Conservation (phyloP, 2,888 invertebrate species). For the Ectemnius continuus region DNA sequence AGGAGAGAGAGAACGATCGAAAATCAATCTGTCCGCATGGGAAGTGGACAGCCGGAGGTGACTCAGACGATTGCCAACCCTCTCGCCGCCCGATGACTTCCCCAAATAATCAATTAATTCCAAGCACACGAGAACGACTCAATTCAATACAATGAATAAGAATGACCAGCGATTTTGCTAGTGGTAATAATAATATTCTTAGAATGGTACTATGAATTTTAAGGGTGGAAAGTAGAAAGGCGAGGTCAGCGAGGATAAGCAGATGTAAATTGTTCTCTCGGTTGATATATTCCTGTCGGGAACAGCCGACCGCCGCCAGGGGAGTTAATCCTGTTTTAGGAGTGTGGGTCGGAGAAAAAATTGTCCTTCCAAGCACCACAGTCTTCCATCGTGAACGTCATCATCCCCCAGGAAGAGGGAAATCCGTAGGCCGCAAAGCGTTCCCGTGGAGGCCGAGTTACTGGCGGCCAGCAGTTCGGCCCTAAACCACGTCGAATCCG, state of each 20-base stretch:
- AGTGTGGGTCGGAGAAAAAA: not conserved
- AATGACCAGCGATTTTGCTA: no score
- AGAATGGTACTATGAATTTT: no score
- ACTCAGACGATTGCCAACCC: conserved; percentile 23
- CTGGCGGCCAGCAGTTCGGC: no score
- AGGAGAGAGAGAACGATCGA: conserved; percentile 27
- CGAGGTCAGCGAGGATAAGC: not conserved
- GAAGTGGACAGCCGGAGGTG: conserved; percentile 31
- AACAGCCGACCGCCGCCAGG: not conserved
- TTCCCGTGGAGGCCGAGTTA: no score
- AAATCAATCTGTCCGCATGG: conserved; percentile 42
- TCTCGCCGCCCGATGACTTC: not conserved
- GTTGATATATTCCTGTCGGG: not conserved
- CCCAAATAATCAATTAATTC: not conserved
- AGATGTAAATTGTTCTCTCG: not conserved
- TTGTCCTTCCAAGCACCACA: not conserved
- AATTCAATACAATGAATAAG: no score
- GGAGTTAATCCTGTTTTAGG: not conserved
- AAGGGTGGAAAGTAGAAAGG: no score
- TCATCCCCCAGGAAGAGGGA: no score
- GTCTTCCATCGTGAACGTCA: no score
- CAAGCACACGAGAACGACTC: no score
- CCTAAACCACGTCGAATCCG: no score
- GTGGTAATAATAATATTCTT: no score
- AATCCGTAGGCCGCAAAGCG: no score